phyloP scores from a whole-genome alignment of 2,888 invertebrate genomes.

The Fragum fragum region DNA sequence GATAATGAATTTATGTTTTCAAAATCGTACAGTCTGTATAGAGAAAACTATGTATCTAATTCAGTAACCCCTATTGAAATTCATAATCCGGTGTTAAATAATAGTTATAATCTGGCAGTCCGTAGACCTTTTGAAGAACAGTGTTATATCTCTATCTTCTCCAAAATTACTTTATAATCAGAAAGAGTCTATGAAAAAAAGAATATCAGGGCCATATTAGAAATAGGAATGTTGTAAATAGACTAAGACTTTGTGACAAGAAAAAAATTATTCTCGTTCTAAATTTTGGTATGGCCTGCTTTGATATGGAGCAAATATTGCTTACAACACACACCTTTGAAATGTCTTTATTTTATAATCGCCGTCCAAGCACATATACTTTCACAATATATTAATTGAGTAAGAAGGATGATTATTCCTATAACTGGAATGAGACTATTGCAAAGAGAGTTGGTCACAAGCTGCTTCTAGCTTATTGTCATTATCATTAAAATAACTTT shows the following conservation, averaged over 20 bases:
- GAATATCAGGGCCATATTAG: conserved; percentile 19
- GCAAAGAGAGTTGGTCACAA: conserved; percentile 29
- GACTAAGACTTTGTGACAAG: conserved; percentile 33
- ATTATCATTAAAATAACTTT: too few species aligned
- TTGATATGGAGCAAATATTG: conserved; percentile 43
- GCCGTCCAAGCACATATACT: conserved; percentile 25
- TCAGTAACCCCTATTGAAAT: not conserved
- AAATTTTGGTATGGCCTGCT: not conserved
- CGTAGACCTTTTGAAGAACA: conserved; percentile 36
- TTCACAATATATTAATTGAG: conserved; percentile 32
- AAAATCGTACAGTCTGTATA: conserved; percentile 35
- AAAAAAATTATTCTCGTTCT: not conserved
- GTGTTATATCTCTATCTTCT: conserved; percentile 38
- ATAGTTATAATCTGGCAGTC: conserved; percentile 37
- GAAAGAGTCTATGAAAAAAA: not conserved
- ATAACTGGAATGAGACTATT: conserved; percentile 28
- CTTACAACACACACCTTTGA: conserved; percentile 24
- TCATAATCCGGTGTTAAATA: conserved; percentile 30
- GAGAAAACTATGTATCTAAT: not conserved
- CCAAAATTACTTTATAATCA: conserved; percentile 10
- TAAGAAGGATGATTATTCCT: conserved; percentile 16
- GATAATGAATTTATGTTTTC: conserved; percentile 5
- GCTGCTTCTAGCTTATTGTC: conserved; percentile 20
- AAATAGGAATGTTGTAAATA: conserved; percentile 32
- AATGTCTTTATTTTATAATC: conserved; percentile 38